Percentiles rank a stretch among this genome's conserved stretches.
phyloP scores from a whole-genome alignment of 2,888 invertebrate genomes.

The Brenthis daphne region DNA sequence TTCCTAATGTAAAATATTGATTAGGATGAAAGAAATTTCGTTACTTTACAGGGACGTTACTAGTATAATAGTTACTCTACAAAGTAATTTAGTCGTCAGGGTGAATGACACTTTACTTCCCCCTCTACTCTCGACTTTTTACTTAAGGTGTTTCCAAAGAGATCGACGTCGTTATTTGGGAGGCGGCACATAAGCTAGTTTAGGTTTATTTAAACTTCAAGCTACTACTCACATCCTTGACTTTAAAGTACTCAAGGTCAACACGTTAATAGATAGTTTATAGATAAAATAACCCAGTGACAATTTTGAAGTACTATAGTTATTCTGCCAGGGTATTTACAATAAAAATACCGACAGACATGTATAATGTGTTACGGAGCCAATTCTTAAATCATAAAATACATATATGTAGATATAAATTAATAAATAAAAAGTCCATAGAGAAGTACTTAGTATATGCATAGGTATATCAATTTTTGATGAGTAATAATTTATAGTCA shows the following conservation, averaged over 20 bases:
- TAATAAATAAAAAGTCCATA: too few relatives aligned
- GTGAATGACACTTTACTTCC: constrained; percentile 65
- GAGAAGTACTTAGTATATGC: too few relatives aligned
- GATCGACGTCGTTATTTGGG: constrained; percentile 62
- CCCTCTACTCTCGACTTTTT: constrained; percentile 57
- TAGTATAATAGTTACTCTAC: constrained; percentile 50
- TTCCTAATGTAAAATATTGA: too few relatives aligned
- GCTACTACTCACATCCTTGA: constrained; percentile 65
- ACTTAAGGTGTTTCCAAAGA: constrained; percentile 67
- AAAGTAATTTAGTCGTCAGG: constrained; percentile 69
- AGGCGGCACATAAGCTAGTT: constrained; percentile 52
- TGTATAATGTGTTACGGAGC: too few relatives aligned
- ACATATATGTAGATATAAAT: too few relatives aligned
- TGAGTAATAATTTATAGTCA: too few relatives aligned
- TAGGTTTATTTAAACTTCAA: constrained; percentile 50
- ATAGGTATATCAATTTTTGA: too few relatives aligned
- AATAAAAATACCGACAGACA: too few relatives aligned
- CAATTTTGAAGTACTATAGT: too few relatives aligned
- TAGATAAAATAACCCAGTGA: background rate
- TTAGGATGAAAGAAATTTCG: too few relatives aligned
- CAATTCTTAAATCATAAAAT: too few relatives aligned
- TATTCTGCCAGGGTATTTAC: too few relatives aligned
- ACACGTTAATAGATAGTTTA: constrained; percentile 13
- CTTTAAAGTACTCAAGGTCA: constrained; percentile 66
- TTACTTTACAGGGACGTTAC: background rate